Conservation (phyloP, 2,888 invertebrate genomes). For the Drosophila histrio region DNA sequence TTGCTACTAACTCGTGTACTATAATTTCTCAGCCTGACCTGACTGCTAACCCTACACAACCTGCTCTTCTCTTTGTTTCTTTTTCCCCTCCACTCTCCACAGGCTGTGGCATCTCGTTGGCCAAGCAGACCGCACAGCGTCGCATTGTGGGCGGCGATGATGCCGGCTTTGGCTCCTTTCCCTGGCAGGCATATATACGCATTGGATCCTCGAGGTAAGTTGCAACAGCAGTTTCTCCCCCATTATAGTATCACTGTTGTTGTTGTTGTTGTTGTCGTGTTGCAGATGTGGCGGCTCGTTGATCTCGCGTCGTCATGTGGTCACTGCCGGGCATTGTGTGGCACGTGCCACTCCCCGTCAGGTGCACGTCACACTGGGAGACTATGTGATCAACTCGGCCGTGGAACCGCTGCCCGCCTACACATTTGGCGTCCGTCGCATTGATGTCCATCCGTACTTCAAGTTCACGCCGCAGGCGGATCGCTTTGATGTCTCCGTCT, state of each 20-base stretch:
- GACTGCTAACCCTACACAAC: constrained; percentile 31
- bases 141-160: constrained; percentile 97
- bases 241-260: not conserved
- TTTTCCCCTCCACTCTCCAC: constrained; percentile 51
- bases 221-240: too few species aligned
- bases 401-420: constrained; percentile 95
- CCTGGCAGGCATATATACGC: constrained; percentile 97
- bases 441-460: constrained; percentile 95
- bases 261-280: constrained; percentile 25
- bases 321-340: constrained; percentile 97
- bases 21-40: constrained; percentile 11
- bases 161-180: constrained; percentile 96
- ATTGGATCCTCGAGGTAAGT: constrained; percentile 93
- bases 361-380: constrained; percentile 93
- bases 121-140: constrained; percentile 93
- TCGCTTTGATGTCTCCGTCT: constrained; percentile 95
- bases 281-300: constrained; percentile 95
- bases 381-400: constrained; percentile 97
- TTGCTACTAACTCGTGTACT: constrained; percentile 48
- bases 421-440: constrained; percentile 95
- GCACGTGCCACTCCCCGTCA: constrained; percentile 95
- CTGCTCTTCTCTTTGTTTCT: constrained; percentile 13
- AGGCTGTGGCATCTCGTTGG: constrained; percentile 95
- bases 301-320: constrained; percentile 95
- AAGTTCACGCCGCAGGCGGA: constrained; percentile 97